Percentiles rank a stretch among this genome's conserved stretches.
These are phyloP conservation scores for Spondyliosoma cantharus DNA, from an alignment of 2,797 vertebrate species.

Conservation along the genomic window DNA sequence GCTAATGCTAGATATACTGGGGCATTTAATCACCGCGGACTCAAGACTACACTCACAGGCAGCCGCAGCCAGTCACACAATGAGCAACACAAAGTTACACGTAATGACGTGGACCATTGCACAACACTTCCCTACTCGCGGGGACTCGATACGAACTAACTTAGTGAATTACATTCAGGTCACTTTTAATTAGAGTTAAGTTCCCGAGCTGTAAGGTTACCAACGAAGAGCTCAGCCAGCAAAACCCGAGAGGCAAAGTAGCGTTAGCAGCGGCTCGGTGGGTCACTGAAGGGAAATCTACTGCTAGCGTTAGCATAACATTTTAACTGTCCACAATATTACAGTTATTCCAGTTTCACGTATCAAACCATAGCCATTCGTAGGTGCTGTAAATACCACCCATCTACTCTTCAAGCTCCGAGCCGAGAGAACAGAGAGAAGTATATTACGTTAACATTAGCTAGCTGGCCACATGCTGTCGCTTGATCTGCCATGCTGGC, in stretches of 20 bases:
- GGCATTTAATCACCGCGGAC: constrained; percentile 34
- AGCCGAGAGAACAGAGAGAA: constrained; percentile 27
- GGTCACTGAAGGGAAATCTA: constrained; percentile 64
- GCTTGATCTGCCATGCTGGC: constrained; percentile 81
- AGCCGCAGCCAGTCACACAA: constrained; percentile 44
- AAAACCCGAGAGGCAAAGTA: constrained; percentile 49
- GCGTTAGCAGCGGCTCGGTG: constrained; percentile 66
- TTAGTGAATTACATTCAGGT: constrained; percentile 18
- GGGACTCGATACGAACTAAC: constrained; percentile 41
- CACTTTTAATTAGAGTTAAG: constrained; percentile 21
- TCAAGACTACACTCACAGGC: constrained; percentile 26
- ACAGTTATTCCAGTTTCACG: not conserved
- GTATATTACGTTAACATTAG: constrained; percentile 52
- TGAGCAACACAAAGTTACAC: constrained; percentile 72
- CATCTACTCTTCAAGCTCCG: not conserved
- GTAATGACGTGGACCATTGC: constrained; percentile 64
- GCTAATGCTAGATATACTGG: constrained; percentile 24
- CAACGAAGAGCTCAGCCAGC: constrained; percentile 32
- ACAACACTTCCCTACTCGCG: constrained; percentile 63
- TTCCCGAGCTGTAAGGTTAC: constrained; percentile 30
- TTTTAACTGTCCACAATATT: constrained; percentile 37
- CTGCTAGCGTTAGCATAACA: constrained; percentile 72
- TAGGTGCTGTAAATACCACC: not conserved
- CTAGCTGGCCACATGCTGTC: constrained; percentile 83
- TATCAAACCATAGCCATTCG: not conserved